A percentile compares a stretch with the other conserved stretches of the same genome.
Conservation (phyloP, 1,140 invertebrate species). For the Hyles vespertilio region DNA sequence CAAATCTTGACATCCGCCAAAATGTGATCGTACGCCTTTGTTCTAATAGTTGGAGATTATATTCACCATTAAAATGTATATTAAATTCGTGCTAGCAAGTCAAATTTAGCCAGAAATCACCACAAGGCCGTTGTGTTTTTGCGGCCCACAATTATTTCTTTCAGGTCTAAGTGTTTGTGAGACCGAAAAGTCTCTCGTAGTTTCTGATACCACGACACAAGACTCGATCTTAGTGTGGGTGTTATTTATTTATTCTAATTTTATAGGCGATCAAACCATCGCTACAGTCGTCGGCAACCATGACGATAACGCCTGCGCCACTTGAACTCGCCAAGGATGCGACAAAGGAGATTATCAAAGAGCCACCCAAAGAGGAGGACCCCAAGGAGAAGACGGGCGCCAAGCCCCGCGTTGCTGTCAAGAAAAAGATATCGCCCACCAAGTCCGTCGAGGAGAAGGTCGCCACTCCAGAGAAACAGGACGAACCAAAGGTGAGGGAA, state of each 20-base stretch:
- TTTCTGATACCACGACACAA: too few species aligned
- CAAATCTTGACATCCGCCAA: too few species aligned
- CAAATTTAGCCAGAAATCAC: too few species aligned
- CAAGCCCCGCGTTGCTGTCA: conserved; percentile 33
- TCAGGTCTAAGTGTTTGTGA: too few species aligned
- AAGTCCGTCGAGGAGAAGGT: conserved; percentile 42
- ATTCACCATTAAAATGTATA: too few species aligned
- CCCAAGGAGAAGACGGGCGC: conserved; percentile 29
- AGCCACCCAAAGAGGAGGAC: conserved; percentile 39
- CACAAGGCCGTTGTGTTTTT: too few species aligned
- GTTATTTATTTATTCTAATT: background rate
- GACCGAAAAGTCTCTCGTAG: too few species aligned
- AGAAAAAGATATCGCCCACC: conserved; percentile 37
- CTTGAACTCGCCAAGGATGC: conserved; percentile 30
- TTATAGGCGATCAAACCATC: conserved; percentile 37
- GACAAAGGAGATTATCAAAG: conserved; percentile 32
- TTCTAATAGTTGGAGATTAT: too few species aligned
- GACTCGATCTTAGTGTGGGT: too few species aligned
- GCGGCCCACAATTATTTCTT: too few species aligned
- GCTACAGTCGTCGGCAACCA: conserved; percentile 60
- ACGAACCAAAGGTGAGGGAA: conserved; percentile 48
- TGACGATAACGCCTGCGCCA: conserved; percentile 54
- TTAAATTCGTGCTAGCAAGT: too few species aligned
- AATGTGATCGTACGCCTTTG: too few species aligned
- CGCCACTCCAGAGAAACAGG: conserved; percentile 39